phyloP scores from a whole-genome alignment of 2,888 invertebrate genomes.

The Beris chalybata region DNA sequence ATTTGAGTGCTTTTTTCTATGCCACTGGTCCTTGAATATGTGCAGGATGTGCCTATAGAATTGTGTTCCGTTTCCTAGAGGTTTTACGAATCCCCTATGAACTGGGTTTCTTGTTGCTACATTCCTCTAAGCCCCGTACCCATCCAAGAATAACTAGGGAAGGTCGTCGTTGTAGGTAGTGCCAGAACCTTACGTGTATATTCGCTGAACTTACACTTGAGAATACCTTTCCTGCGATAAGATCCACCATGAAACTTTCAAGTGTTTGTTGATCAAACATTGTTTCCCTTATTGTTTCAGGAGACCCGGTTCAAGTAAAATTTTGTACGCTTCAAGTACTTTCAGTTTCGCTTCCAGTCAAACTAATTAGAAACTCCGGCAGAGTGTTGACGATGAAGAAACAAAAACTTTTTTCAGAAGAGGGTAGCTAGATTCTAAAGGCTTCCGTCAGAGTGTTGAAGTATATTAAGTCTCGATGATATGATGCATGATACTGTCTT shows the following conservation, averaged over 20 bases:
- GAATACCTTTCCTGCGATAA: conserved; percentile 20
- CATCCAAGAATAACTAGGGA: too few species aligned
- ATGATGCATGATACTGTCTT: too few species aligned
- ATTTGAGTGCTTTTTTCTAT: not conserved
- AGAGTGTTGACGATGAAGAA: conserved; percentile 32
- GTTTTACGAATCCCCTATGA: conserved; percentile 1
- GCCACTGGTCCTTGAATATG: too few species aligned
- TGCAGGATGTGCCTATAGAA: not conserved
- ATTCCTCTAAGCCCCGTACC: too few species aligned
- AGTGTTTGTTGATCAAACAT: conserved; percentile 40
- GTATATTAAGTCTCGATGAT: too few species aligned
- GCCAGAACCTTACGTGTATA: too few species aligned
- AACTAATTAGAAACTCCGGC: conserved; percentile 33
- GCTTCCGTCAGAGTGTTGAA: too few species aligned
- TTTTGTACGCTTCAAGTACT: conserved; percentile 32
- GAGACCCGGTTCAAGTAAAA: conserved; percentile 21
- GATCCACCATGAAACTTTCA: conserved; percentile 32
- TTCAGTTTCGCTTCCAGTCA: conserved; percentile 31
- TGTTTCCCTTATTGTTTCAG: conserved; percentile 33
- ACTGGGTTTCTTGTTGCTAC: not conserved
- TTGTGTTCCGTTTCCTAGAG: conserved; percentile 15
- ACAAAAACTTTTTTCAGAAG: conserved; percentile 26
- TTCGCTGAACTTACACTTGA: not conserved
- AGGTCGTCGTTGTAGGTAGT: too few species aligned
- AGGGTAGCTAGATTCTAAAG: not conserved